Evolutionary conservation across 2,113 vertebrate species (phyloP).

Genomic region (Dromaius novaehollandiae): DNA sequence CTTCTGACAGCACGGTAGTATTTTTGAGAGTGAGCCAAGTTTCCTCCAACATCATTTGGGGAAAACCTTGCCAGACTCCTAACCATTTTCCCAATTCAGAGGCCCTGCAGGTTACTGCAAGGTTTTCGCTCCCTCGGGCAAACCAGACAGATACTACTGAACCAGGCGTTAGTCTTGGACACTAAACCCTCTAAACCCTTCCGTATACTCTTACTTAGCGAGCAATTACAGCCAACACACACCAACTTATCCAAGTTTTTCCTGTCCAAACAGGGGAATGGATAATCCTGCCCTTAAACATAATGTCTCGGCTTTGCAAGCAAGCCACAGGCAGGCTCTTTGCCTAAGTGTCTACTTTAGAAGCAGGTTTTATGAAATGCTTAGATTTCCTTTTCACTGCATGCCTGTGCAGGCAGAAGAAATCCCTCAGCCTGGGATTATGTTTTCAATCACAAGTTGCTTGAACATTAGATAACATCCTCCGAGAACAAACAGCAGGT

Average conservation of each 20-base stretch:
- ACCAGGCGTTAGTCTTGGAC: neutral
- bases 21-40: neutral
- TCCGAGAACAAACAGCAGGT: neutral
- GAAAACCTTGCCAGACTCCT: neutral
- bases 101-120: neutral
- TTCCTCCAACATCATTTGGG: neutral
- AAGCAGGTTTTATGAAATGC: neutral
- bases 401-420: neutral
- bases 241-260: neutral
- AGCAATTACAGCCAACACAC: neutral
- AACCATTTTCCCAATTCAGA: neutral
- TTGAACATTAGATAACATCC: neutral
- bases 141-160: neutral
- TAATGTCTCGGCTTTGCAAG: neutral
- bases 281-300: neutral
- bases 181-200: neutral
- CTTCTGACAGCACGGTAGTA: too few relatives aligned
- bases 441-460: neutral
- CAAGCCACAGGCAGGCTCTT: too few relatives aligned
- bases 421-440: neutral
- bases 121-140: too few relatives aligned
- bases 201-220: too few relatives aligned
- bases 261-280: neutral
- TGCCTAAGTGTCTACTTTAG: fast-evolving
- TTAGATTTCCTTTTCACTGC: neutral